Conservation (phyloP, 2,888 invertebrate genomes). For the Tortrix viridana region DNA sequence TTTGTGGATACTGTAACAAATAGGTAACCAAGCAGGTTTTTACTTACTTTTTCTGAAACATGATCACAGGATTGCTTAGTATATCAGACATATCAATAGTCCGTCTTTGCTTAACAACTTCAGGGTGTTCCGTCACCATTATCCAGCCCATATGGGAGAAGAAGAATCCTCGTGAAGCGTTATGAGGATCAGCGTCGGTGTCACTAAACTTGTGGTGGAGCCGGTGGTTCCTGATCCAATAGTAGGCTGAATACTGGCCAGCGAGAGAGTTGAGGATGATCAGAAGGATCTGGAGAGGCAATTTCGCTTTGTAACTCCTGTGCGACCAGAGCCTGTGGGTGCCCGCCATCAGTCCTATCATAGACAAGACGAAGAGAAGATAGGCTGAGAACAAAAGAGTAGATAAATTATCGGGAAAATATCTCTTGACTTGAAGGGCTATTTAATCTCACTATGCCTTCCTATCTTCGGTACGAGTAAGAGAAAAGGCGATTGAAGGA, state of each 20-base stretch:
- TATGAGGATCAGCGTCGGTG: constrained; percentile 85
- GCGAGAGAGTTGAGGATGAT: constrained; percentile 56
- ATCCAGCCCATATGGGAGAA: constrained; percentile 94
- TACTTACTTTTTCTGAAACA: constrained; percentile 87
- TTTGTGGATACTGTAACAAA: too few species aligned
- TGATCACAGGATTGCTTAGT: constrained; percentile 86
- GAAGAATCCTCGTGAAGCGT: constrained; percentile 91
- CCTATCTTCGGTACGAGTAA: too few species aligned
- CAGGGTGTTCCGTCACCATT: constrained; percentile 89
- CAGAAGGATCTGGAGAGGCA: constrained; percentile 54
- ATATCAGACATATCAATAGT: constrained; percentile 89
- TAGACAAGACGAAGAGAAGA: constrained; percentile 39
- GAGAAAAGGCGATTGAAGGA: too few species aligned
- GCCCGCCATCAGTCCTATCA: constrained; percentile 58
- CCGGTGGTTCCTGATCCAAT: constrained; percentile 86
- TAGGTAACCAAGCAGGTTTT: too few species aligned
- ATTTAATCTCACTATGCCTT: too few species aligned
- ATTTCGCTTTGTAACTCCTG: constrained; percentile 56
- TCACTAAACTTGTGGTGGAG: constrained; percentile 88
- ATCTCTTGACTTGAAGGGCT: too few species aligned
- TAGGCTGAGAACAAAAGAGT: constrained; percentile 46
- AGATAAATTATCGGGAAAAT: neutral
- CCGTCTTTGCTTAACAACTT: constrained; percentile 88
- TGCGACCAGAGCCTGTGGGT: constrained; percentile 59
- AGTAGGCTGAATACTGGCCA: constrained; percentile 79